These are phyloP conservation scores for Eugnorisma glareosa DNA, from an alignment of 2,888 invertebrate genomes.

Conservation along the genomic window DNA sequence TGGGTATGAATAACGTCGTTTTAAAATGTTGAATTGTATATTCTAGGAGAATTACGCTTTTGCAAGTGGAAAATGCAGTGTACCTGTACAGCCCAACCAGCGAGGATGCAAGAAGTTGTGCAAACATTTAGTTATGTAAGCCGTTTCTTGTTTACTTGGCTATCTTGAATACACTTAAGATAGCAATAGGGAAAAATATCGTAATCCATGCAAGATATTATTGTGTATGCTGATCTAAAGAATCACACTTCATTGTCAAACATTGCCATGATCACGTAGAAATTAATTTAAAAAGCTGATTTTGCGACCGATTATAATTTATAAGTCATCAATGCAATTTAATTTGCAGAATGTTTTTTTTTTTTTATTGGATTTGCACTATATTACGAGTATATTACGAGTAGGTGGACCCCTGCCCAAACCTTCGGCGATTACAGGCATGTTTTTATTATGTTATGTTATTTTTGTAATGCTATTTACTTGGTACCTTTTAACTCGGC, in stretches of 20 bases:
- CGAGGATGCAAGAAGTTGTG: slow-evolving; percentile 2
- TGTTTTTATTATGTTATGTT: neutral
- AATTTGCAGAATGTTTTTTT: neutral
- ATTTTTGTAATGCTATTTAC: neutral
- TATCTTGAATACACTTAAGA: slow-evolving; percentile 23
- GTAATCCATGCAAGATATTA: slow-evolving; percentile 3
- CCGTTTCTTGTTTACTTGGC: slow-evolving; percentile 29
- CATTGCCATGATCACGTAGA: neutral
- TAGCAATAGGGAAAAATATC: slow-evolving; percentile 21
- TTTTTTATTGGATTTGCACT: neutral
- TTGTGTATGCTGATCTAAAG: neutral
- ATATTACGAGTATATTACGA: no score
- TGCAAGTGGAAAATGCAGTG: neutral
- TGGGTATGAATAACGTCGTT: neutral
- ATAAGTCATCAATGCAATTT: neutral
- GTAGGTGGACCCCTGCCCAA: neutral
- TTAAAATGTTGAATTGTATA: neutral
- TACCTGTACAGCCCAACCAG: neutral
- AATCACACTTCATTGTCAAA: neutral
- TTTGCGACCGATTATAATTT: neutral
- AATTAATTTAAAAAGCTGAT: neutral
- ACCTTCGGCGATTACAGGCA: neutral
- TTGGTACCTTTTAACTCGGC: no score
- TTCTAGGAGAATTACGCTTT: neutral
- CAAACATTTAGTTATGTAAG: slow-evolving; percentile 29